Conservation (phyloP, 2,113 vertebrate species). For the Argyrosomus japonicus region DNA sequence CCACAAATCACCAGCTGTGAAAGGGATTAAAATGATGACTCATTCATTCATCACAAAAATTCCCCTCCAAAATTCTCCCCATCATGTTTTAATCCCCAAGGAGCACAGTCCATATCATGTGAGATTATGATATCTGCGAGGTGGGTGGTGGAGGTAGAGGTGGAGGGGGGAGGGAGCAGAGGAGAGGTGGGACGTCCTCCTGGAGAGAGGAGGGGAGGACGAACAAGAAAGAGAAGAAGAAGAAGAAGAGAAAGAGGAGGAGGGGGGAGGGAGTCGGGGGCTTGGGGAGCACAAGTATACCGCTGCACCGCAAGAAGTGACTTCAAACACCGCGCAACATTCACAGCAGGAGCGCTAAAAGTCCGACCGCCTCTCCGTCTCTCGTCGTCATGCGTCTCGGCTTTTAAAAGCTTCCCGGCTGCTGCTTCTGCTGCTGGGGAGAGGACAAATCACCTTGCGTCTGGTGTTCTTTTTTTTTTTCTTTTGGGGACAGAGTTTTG, state of each 20-base stretch:
- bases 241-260: neutral
- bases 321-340: slow-evolving; percentile 41
- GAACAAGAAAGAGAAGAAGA: neutral
- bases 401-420: slow-evolving; percentile 31
- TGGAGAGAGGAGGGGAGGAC: slow-evolving; percentile 33
- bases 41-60: neutral
- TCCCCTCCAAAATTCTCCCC: neutral
- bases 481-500: slow-evolving; percentile 19
- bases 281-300: slow-evolving; percentile 6
- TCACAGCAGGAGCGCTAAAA: slow-evolving; percentile 39
- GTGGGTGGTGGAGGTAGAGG: slow-evolving; percentile 30
- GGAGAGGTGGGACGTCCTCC: slow-evolving; percentile 67
- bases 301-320: slow-evolving; percentile 39
- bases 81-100: slow-evolving; percentile 34
- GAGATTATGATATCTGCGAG: slow-evolving; percentile 42
- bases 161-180: neutral
- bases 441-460: neutral
- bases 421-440: slow-evolving; percentile 12
- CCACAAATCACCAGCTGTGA: slow-evolving; percentile 5
- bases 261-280: neutral
- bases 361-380: neutral
- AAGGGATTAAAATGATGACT: slow-evolving; percentile 34
- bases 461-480: neutral
- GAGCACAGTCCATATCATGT: slow-evolving; percentile 26
- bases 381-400: slow-evolving; percentile 23